phyloP scores from a whole-genome alignment of 2,888 invertebrate genomes.

The Nemapogon koenigi region DNA sequence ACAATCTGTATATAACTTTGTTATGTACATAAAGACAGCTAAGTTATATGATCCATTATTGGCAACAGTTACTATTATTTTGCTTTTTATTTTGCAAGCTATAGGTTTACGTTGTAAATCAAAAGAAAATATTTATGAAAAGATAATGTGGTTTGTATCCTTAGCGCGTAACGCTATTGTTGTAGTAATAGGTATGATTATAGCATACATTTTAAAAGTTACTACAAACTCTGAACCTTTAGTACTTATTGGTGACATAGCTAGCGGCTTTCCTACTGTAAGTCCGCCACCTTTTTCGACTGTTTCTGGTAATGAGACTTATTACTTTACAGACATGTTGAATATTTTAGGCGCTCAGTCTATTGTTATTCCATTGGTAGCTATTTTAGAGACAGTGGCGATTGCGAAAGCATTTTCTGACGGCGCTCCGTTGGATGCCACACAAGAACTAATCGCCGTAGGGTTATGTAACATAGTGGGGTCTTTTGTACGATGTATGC shows the following conservation, averaged over 20 bases:
- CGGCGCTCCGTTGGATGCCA: constrained; percentile 81
- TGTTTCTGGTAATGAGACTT: constrained; percentile 61
- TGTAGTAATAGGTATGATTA: constrained; percentile 72
- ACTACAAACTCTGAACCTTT: constrained; percentile 60
- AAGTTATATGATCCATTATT: constrained; percentile 70
- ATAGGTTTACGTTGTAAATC: constrained; percentile 61
- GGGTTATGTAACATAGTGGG: constrained; percentile 85
- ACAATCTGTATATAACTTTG: constrained; percentile 66
- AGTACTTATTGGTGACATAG: constrained; percentile 69
- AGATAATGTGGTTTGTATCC: constrained; percentile 68
- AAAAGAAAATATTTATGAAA: constrained; percentile 45
- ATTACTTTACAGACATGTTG: constrained; percentile 69
- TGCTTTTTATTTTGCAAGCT: constrained; percentile 69
- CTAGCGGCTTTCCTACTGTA: constrained; percentile 73
- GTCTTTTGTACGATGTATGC: constrained; percentile 87
- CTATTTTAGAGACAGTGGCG: constrained; percentile 75
- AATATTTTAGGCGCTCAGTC: constrained; percentile 66
- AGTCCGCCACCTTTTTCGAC: constrained; percentile 72
- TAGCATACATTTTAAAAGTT: constrained; percentile 58
- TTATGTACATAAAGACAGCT: constrained; percentile 65
- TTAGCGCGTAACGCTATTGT: constrained; percentile 81
- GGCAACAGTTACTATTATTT: constrained; percentile 68
- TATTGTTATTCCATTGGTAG: constrained; percentile 70
- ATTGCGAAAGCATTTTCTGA: constrained; percentile 81
- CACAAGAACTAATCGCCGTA: constrained; percentile 90